Base-by-base conservation (phyloP, 1,140 invertebrate species). In the Cyclargus thomasi region DNA sequence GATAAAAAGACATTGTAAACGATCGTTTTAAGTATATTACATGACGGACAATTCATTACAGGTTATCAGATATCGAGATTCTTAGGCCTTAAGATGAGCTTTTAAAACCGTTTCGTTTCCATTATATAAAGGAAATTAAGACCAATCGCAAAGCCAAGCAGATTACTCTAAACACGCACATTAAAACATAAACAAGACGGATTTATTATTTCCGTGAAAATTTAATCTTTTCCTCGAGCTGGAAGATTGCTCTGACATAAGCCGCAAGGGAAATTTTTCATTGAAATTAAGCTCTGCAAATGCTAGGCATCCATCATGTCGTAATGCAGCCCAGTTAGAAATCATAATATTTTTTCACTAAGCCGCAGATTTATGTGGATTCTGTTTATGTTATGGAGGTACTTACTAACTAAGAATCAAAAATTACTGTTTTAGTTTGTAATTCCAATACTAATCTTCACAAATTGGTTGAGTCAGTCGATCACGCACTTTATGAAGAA, bases 191-290 rank as follows among this genome's bases (percentile, higher is more conserved):
- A 64, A 39, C 36, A 39, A 35, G 17, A 18, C 47, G n/a, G 29
- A 64, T 64, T 39, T 64, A 39, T 20, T 55, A 22, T 55, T 65
- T n/a, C 47, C 53, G 20, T 53, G 64, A 55, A 65, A 29, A 53
- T 65, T 55, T 65, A 57, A 65, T 65, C 64, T 65, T 53, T 68
- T 59, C 67, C 18, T 23, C 16, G 14, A 63, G 53, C 72, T 77
- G 74, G 76, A 78, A 74, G 68, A 79, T 70, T 59, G 17, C 18
- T 21, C 63, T 67, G 73, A 67, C 69, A 69, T 65, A 62, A 68
- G 78, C 72, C 84, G 72, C 80, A 35, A 64, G 84, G 84, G 84
- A 85, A 86, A 86, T 86, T 86, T 86, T 86, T 86, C 80, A 83
- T 82, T 84, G 78, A 79, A 83, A 86, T 81, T 81, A 77, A 77